Conservation (phyloP, 2,113 vertebrate species). For the Electrona antarctica region DNA sequence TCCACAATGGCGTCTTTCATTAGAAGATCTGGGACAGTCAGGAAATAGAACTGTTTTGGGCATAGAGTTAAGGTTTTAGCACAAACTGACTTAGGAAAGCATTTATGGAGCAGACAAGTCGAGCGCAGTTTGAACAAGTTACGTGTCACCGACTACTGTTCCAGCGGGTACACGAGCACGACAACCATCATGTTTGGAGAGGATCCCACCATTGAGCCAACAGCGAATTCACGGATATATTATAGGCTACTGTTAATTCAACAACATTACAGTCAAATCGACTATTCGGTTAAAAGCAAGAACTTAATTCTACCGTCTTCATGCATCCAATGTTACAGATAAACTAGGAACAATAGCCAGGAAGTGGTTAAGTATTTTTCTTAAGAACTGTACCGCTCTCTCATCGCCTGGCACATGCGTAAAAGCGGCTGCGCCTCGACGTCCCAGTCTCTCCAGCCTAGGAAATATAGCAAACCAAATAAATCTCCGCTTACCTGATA, state of each 20-base stretch:
- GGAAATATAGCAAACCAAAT: conserved; percentile 87
- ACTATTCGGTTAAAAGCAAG: background rate
- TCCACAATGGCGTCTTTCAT: conserved; percentile 88
- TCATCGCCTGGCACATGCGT: conserved; percentile 93
- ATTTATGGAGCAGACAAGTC: conserved; percentile 3
- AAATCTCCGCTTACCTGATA: conserved; percentile 93
- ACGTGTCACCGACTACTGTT: conserved; percentile 44
- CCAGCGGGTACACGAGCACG: conserved; percentile 46
- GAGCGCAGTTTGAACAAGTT: conserved; percentile 57
- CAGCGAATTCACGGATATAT: conserved; percentile 67
- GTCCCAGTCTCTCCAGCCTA: conserved; percentile 86
- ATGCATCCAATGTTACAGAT: conserved; percentile 46
- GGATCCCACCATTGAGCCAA: conserved; percentile 56
- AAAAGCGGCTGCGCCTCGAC: conserved; percentile 91
- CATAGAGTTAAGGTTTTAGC: background rate
- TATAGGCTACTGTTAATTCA: conserved; percentile 39
- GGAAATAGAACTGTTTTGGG: conserved; percentile 66
- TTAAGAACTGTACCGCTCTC: conserved; percentile 78
- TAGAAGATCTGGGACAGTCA: conserved; percentile 75
- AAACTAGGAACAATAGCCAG: conserved; percentile 68
- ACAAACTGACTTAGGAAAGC: conserved; percentile 29
- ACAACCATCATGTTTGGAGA: conserved; percentile 42
- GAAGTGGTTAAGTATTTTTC: conserved; percentile 78
- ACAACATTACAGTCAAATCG: conserved; percentile 38
- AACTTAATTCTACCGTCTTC: conserved; percentile 10